Evolutionary conservation across 1,140 invertebrate genomes (phyloP).

Genomic region (Drosophila busckii): DNA sequence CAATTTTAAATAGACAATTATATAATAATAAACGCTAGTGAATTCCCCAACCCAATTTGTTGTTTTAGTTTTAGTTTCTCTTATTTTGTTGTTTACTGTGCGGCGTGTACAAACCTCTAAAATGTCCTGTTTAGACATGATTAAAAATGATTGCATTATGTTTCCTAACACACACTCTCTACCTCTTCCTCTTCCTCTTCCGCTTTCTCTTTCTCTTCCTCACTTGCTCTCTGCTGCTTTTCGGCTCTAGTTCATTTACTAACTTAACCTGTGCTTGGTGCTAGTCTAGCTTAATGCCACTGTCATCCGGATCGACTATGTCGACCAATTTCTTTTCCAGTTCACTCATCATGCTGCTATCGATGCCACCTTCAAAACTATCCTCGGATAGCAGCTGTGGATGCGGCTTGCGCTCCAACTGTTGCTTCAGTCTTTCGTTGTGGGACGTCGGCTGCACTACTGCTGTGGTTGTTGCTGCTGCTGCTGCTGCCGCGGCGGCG

Average conservation of each 20-base stretch:
- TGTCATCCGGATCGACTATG: constrained; percentile 71
- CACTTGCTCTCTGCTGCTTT: neutral
- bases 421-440: constrained; percentile 45
- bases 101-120: constrained; percentile 31
- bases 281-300: constrained; percentile 69
- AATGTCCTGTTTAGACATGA: constrained; percentile 14
- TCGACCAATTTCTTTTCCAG: constrained; percentile 68
- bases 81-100: constrained; percentile 16
- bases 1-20: constrained; percentile 58
- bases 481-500: constrained; percentile 11
- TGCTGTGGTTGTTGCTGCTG: constrained; percentile 5
- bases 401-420: constrained; percentile 48
- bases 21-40: constrained; percentile 61
- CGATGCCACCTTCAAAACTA: constrained; percentile 65
- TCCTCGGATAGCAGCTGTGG: constrained; percentile 57
- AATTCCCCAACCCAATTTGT: constrained; percentile 58
- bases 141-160: constrained; percentile 47
- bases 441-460: constrained; percentile 4
- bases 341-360: constrained; percentile 67
- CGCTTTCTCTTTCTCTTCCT: constrained; percentile 7
- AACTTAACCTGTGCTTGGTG: too few species aligned
- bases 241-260: too few species aligned
- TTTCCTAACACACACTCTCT: constrained; percentile 29
- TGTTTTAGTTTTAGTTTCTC: neutral
- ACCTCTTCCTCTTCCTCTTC: constrained; percentile 6